Conservation (phyloP, 2,888 invertebrate species). For the Drosophila meridionalis region DNA sequence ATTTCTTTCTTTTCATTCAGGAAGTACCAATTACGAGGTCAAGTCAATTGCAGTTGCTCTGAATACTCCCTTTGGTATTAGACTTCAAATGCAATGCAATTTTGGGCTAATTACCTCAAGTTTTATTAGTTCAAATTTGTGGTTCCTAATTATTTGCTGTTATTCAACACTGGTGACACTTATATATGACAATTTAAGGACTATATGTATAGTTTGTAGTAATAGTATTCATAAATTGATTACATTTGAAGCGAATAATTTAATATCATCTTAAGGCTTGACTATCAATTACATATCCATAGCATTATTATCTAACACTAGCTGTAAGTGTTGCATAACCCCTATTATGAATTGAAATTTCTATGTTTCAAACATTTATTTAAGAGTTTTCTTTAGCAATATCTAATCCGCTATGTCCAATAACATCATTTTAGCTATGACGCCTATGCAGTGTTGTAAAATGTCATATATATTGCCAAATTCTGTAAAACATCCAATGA, state of each 20-base stretch:
- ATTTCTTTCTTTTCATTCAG: slow-evolving; percentile 56
- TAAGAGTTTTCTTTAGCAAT: too few relatives aligned
- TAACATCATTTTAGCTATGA: too few relatives aligned
- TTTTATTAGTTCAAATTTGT: background rate
- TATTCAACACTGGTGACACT: background rate
- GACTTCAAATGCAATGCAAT: background rate
- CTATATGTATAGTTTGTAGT: background rate
- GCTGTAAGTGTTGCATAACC: background rate
- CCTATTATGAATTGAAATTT: too few relatives aligned
- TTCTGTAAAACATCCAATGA: too few relatives aligned
- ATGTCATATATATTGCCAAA: background rate
- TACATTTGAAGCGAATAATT: background rate
- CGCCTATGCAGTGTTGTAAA: background rate
- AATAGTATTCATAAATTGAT: background rate
- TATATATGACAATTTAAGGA: background rate
- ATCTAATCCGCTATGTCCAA: too few relatives aligned
- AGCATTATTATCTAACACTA: background rate
- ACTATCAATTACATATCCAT: background rate
- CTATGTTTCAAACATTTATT: too few relatives aligned
- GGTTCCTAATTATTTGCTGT: too few relatives aligned
- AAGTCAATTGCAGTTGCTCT: slow-evolving; percentile 49
- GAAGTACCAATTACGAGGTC: slow-evolving; percentile 70
- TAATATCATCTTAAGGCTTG: background rate
- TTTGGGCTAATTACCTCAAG: slow-evolving; percentile 29
- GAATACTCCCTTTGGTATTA: slow-evolving; percentile 2